Evolutionary conservation across 2,113 vertebrate species (phyloP).

Genomic region (Charina bottae): DNA sequence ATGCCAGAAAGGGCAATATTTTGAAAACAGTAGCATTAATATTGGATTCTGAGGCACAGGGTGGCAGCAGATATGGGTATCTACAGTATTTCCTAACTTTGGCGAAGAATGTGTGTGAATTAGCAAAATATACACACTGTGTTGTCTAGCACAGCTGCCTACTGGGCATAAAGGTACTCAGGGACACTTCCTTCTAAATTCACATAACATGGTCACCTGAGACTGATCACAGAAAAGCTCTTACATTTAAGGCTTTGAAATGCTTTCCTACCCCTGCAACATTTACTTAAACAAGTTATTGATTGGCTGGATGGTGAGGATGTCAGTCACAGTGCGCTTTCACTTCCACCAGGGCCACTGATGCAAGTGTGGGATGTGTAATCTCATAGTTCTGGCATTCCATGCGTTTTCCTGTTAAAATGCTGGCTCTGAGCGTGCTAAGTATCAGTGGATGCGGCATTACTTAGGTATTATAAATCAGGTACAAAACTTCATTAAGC

Average conservation of each 20-base stretch:
- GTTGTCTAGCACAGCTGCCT: too few species aligned
- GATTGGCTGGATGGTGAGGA: background rate
- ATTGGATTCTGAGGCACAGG: too few species aligned
- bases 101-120: too few species aligned
- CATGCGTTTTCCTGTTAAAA: background rate
- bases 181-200: background rate
- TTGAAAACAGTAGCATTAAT: too few species aligned
- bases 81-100: too few species aligned
- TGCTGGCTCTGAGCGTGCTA: background rate
- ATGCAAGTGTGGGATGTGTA: background rate
- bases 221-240: background rate
- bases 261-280: background rate
- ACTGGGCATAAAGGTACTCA: background rate
- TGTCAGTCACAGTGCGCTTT: background rate
- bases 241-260: background rate
- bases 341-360: background rate
- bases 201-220: background rate
- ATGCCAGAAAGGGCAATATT: too few species aligned
- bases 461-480: background rate
- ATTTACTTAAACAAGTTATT: background rate
- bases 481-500: background rate
- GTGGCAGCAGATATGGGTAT: too few species aligned
- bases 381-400: background rate
- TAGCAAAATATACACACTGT: too few species aligned
- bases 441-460: background rate